A percentile compares a stretch with the other conserved stretches of the same genome.
phyloP scores from a whole-genome alignment of 2,797 vertebrate genomes.

The Sebastes vulpes region DNA sequence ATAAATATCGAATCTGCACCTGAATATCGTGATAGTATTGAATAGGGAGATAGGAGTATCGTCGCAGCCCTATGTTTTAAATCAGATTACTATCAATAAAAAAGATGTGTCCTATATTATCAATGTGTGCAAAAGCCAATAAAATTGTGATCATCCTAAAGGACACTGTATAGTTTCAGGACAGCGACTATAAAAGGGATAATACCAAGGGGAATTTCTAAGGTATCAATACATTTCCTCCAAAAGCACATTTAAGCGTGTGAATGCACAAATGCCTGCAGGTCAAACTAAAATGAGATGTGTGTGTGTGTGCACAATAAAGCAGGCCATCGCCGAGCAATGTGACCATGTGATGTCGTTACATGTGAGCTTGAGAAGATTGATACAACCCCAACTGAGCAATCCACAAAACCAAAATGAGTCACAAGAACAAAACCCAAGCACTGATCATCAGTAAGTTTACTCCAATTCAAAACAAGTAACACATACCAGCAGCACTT shows the following conservation, averaged over 20 bases:
- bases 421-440: slow-evolving; percentile 43
- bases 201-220: slow-evolving; percentile 27
- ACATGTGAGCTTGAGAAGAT: slow-evolving; percentile 21
- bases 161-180: not conserved
- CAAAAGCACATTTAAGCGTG: slow-evolving; percentile 9
- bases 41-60: no score
- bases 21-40: no score
- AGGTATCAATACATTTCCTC: slow-evolving; percentile 23
- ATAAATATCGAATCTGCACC: no score
- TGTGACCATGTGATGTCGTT: slow-evolving; percentile 6
- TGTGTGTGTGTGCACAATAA: slow-evolving; percentile 16
- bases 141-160: not conserved
- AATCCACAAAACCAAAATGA: slow-evolving; percentile 43
- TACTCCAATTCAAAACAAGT: slow-evolving; percentile 74
- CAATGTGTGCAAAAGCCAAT: not conserved
- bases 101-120: not conserved
- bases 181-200: not conserved
- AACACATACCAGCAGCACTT: slow-evolving; percentile 75
- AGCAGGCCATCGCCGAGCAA: slow-evolving; percentile 3
- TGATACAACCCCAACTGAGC: not conserved
- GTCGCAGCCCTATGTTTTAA: not conserved
- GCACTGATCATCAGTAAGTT: slow-evolving; percentile 47
- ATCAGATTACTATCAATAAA: not conserved
- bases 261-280: slow-evolving; percentile 16
- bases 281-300: slow-evolving; percentile 13